Conservation (phyloP, 1,140 invertebrate genomes). For the Drosophila pachea region DNA sequence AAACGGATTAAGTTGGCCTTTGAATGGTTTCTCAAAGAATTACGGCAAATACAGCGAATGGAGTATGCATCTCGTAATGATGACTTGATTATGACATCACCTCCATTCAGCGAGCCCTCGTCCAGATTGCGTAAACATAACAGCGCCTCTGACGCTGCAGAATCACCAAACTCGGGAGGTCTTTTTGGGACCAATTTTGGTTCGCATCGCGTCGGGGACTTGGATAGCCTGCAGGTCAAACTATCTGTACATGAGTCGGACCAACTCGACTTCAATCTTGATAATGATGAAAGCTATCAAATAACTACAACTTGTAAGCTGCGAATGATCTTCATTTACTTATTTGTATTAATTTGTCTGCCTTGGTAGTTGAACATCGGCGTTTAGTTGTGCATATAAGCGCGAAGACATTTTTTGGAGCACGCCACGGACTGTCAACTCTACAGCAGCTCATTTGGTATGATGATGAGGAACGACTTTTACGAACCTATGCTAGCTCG, state of each 20-base stretch:
- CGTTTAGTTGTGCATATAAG: constrained; percentile 82
- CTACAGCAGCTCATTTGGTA: constrained; percentile 89
- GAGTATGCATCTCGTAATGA: constrained; percentile 27
- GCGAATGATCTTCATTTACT: neutral
- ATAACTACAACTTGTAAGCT: constrained; percentile 81
- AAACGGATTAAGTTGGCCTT: constrained; percentile 64
- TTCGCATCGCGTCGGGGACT: constrained; percentile 63
- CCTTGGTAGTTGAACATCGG: constrained; percentile 74
- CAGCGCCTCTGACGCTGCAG: constrained; percentile 3
- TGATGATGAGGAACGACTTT: constrained; percentile 82
- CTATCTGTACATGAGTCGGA: constrained; percentile 80
- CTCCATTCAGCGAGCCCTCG: constrained; percentile 33
- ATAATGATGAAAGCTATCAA: constrained; percentile 88
- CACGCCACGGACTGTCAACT: constrained; percentile 88
- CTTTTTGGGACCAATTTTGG: constrained; percentile 59
- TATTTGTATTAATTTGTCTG: neutral
- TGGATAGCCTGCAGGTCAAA: constrained; percentile 80
- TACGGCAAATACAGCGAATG: constrained; percentile 69
- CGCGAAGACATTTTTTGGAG: constrained; percentile 87
- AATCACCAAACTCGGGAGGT: constrained; percentile 14
- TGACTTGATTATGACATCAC: constrained; percentile 9
- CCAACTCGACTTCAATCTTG: constrained; percentile 81
- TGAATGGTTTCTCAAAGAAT: constrained; percentile 68
- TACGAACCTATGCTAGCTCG: constrained; percentile 82
- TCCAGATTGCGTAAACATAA: constrained; percentile 10